Base-by-base conservation (phyloP, 2,888 invertebrate genomes). In the Thecocarcelia acutangulata region DNA sequence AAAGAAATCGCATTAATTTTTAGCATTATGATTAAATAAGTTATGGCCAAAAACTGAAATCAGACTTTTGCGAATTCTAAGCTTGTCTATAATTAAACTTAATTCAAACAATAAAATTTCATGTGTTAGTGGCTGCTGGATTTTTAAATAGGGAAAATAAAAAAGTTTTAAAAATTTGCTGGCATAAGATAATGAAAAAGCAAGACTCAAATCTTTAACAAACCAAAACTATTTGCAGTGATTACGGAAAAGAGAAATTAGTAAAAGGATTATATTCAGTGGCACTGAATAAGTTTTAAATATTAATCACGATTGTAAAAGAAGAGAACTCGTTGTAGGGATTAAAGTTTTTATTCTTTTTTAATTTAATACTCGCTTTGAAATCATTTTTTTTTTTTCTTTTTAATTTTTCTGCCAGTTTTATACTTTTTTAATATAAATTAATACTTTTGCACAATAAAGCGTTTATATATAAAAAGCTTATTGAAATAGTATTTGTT, bases 371-470 rank as follows among this genome's bases (percentile, higher is more conserved):
- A 24, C n/a, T 15, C 52, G 33, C 17, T 17, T 44, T 44, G 24
- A 24, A 24, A 5, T 24, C 6, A 50, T 9, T 50, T 64, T 44
- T 24, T 19, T 19, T 59, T 42, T 24, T 21, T 8, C 3, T 42
- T 28, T 12, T 50, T 17, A 21, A n/a, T 13, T 68, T 61, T 15
- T 40, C 61, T 24, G 12, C 15, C 42, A 19, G 46, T 63, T 69
- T 69, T 58, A 28, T 58, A 21, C 42, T 63, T 24, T 61, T 68
- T 73, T 76, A 61, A 80, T 76, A 61, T 52, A 54, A 54, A 61
- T 70, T 75, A 74, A 80, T 72, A 58, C 58, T 80, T 75, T 66
- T 48, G 33, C 68, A 63, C 59, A 74, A 61, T 61, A 63, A 69
- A 61, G 54, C 33, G 48, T 28, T n/a, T 24, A n/a, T 17, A 21